Percentiles rank a stretch among this genome's conserved stretches.
Evolutionary conservation across 2,888 invertebrate species (phyloP).

Genomic region (Cloeon dipterum): DNA sequence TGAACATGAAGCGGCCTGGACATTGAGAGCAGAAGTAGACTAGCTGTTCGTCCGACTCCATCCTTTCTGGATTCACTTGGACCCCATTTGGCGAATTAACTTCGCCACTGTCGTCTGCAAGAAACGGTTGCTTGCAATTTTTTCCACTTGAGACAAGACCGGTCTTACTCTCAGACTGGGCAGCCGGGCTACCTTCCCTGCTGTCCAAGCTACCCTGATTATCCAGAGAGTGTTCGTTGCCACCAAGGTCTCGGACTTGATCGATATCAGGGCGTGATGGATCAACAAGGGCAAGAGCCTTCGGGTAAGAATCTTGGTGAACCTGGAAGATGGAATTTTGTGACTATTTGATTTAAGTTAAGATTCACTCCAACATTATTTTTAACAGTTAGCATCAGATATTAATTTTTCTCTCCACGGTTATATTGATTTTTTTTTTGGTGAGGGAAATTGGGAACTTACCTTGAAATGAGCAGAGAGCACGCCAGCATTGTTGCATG

Average conservation of each 20-base stretch:
- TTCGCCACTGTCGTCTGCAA: too few species aligned
- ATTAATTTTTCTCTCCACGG: too few species aligned
- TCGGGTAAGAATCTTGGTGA: conserved; percentile 44
- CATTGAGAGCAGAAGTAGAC: conserved; percentile 55
- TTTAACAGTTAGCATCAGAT: not conserved
- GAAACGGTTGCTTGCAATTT: too few species aligned
- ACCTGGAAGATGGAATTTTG: not conserved
- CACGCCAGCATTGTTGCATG: conserved; percentile 39
- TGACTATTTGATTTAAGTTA: not conserved
- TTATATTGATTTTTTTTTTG: too few species aligned
- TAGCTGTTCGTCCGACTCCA: conserved; percentile 12
- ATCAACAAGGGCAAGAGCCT: conserved; percentile 47
- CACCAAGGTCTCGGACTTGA: conserved; percentile 27
- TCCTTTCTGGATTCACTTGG: not conserved
- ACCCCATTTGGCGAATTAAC: too few species aligned
- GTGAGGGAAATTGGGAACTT: too few species aligned
- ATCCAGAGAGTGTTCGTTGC: too few species aligned
- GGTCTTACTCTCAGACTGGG: too few species aligned
- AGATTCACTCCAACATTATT: not conserved
- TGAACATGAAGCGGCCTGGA: conserved; percentile 60
- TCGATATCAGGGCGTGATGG: conserved; percentile 37
- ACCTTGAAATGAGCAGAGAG: conserved; percentile 32
- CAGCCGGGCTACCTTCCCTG: too few species aligned
- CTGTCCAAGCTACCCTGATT: too few species aligned
- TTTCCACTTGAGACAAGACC: too few species aligned